Evolutionary conservation across 2,113 vertebrate species (phyloP).

Genomic region (Calonectris borealis): DNA sequence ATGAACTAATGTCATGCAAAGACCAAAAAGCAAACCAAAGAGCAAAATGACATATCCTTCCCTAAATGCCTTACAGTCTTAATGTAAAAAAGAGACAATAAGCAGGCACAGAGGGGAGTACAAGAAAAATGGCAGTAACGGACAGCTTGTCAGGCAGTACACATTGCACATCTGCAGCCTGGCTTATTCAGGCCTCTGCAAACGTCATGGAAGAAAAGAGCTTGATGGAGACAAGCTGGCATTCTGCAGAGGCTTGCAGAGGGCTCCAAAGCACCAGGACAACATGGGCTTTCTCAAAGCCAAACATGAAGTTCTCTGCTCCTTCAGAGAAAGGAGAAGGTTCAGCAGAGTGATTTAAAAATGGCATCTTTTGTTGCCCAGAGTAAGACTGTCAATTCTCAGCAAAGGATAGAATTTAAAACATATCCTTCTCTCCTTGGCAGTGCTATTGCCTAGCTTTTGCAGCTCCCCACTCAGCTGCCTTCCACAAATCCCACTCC

Average conservation of each 20-base stretch:
- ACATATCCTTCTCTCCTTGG: not conserved
- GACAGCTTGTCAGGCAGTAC: not conserved
- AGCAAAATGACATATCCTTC: not conserved
- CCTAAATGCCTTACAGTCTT: not conserved
- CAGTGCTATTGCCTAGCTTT: not conserved
- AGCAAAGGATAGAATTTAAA: not conserved
- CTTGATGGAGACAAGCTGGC: not conserved
- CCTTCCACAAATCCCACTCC: not conserved
- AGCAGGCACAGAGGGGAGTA: not conserved
- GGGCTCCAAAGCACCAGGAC: not conserved
- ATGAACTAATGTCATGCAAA: not conserved
- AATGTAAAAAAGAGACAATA: not conserved
- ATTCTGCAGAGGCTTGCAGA: not conserved
- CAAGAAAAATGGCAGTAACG: not conserved
- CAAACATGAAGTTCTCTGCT: not conserved
- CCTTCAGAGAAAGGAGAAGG: not conserved
- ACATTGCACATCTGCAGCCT: not conserved
- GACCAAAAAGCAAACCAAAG: not conserved
- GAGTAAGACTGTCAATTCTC: not conserved
- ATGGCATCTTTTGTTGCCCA: not conserved
- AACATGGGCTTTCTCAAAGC: not conserved
- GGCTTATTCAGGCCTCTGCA: not conserved
- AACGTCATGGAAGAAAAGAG: not conserved
- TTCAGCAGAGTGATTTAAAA: not conserved
- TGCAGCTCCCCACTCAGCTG: not conserved